These are phyloP conservation scores for Heliconius ethilla DNA, from an alignment of 2,888 invertebrate genomes.

Conservation along the genomic window DNA sequence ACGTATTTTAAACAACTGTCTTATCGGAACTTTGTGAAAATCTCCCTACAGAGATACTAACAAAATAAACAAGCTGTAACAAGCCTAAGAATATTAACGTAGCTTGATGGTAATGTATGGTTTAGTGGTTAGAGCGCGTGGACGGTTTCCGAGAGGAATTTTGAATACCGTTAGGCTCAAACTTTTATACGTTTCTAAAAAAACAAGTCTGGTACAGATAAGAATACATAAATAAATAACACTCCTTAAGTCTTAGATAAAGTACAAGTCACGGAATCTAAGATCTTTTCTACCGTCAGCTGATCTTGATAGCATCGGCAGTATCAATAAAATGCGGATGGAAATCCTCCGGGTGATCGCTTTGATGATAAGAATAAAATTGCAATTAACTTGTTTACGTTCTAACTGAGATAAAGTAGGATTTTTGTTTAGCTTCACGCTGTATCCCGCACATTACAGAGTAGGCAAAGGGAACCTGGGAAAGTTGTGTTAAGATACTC, in stretches of 20 bases:
- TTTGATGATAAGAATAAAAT: slow-evolving; percentile 7
- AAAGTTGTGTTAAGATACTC: background rate
- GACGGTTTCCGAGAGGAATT: no score
- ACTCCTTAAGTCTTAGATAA: background rate
- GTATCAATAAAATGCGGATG: slow-evolving; percentile 16
- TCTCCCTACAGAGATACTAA: no score
- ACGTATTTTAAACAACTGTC: no score
- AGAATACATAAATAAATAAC: background rate
- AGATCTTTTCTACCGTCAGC: background rate
- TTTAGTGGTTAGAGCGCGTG: no score
- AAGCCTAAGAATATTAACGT: no score
- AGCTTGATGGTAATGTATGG: no score
- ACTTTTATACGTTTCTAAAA: no score
- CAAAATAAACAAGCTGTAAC: no score
- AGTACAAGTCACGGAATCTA: background rate
- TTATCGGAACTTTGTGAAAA: no score
- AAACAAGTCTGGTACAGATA: no score
- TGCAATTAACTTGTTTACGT: slow-evolving; percentile 7
- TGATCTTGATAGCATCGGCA: background rate
- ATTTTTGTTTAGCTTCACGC: background rate
- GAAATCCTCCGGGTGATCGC: background rate
- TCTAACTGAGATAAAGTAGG: background rate
- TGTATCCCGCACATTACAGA: background rate
- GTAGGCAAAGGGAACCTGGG: background rate
- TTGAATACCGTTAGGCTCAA: no score